phyloP scores from a whole-genome alignment of 2,888 invertebrate genomes.

The Selenia dentaria region DNA sequence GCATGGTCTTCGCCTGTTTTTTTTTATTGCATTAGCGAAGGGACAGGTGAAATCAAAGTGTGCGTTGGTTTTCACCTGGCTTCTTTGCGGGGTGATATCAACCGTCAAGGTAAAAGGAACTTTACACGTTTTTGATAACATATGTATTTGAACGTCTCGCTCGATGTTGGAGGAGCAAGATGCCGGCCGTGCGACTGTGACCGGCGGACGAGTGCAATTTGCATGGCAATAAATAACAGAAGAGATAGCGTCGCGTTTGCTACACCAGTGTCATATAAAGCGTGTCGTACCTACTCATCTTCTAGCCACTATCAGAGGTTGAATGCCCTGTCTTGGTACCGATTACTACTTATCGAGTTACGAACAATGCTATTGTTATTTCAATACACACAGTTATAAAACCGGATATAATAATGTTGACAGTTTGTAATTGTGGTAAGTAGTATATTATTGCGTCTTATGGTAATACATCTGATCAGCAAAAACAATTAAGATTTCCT shows the following conservation, averaged over 20 bases:
- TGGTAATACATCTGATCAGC: background rate
- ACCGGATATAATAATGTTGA: constrained; percentile 17
- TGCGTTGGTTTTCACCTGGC: constrained; percentile 29
- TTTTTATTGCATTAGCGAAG: constrained; percentile 12
- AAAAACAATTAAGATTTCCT: background rate
- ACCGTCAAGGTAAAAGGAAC: constrained; percentile 16
- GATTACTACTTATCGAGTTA: constrained; percentile 47
- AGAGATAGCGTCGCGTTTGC: constrained; percentile 62
- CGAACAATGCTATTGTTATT: constrained; percentile 27
- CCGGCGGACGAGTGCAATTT: constrained; percentile 60
- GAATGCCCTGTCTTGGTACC: constrained; percentile 73
- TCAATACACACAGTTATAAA: constrained; percentile 19
- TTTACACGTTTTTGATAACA: constrained; percentile 13
- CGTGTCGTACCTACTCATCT: constrained; percentile 40
- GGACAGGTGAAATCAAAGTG: constrained; percentile 32
- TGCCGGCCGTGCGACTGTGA: constrained; percentile 22
- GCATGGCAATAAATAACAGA: constrained; percentile 73
- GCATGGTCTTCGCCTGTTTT: constrained; percentile 8
- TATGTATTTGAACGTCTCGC: constrained; percentile 11
- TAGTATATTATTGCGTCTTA: constrained; percentile 1
- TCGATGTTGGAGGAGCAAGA: constrained; percentile 1
- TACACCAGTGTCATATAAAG: constrained; percentile 51
- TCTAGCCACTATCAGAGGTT: constrained; percentile 70
- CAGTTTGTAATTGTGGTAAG: background rate
- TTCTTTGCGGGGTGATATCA: constrained; percentile 11